These are phyloP conservation scores for Operophtera brumata DNA, from an alignment of 2,888 invertebrate genomes.

Conservation along the genomic window DNA sequence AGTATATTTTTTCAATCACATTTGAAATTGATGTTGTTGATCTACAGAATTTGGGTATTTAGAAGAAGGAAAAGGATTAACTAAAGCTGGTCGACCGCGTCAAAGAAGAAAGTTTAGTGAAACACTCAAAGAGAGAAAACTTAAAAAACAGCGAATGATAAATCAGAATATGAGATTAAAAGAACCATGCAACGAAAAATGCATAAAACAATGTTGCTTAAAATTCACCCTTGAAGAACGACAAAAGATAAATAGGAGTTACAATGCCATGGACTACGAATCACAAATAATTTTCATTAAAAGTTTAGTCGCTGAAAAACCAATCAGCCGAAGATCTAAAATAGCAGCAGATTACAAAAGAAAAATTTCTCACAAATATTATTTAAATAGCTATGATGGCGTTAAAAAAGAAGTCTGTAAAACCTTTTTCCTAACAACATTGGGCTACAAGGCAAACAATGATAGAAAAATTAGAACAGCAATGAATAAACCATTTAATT, in stretches of 20 bases:
- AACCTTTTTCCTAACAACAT: conserved; percentile 5
- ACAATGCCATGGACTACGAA: not conserved
- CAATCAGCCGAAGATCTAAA: not conserved
- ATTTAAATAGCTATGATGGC: not conserved
- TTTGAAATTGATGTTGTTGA: no score
- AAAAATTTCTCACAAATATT: not conserved
- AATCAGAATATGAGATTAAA: not conserved
- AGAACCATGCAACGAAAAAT: conserved; percentile 9
- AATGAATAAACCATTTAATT: not conserved
- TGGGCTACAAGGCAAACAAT: not conserved
- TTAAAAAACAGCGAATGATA: not conserved
- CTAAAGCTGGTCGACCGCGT: conserved; percentile 3
- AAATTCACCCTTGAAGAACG: conserved; percentile 7
- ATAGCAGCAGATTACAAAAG: not conserved
- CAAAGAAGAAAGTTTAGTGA: conserved; percentile 6
- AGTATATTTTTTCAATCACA: no score
- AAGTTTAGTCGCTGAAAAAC: not conserved
- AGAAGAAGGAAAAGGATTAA: not conserved
- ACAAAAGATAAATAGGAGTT: not conserved
- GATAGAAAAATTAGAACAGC: not conserved
- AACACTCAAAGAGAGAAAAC: not conserved
- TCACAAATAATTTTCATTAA: conserved; percentile 5
- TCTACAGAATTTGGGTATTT: not conserved
- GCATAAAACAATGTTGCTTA: not conserved
- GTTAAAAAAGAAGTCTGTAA: conserved; percentile 11